Evolutionary conservation across 2,797 vertebrate species (phyloP), one percentile per base, ranked within the genome.

Genomic region (Crax fasciolata): DNA sequence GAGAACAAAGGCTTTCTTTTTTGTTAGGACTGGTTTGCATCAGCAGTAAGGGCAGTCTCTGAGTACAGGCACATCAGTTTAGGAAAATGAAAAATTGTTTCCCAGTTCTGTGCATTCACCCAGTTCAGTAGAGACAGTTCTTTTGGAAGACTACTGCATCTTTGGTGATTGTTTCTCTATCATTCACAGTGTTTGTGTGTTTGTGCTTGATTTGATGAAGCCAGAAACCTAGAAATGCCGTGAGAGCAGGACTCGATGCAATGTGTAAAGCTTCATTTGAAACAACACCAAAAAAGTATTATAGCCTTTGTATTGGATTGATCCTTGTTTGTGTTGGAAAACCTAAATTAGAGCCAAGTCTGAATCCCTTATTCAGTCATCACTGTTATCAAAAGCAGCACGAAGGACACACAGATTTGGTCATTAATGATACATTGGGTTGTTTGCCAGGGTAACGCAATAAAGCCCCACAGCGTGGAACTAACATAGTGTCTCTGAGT

Each of bases 381-480:
- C 23, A 1, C 59, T 73, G 19, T 32, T 81, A 55, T 61, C 68
- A 43, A 73, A 86, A 76, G 23, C 38, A 87, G n/a, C 18, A 8
- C 58, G 41, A 67, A 51, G 46, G 38, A 52, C 39, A 51, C 30
- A 20, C 21, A 52, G 55, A 68, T 79, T 68, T 88, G 71, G 19
- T 80, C 61, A 20, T 70, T 57, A 44, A n/a, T 13, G 52, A 68
- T 19, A 23, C 59, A 18, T 2, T 21, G 44, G 20, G 38, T 48
- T 81, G 27, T n/a, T 63, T 68, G 67, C 12, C 61, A 82, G 91
- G 58, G 66, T 54, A 85, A 74, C 30, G 46, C 67, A 91, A 55
- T 94, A 86, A 96, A 97, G 96, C 43, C 84, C 67, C 87, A 80
- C 2, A 1, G 62, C 46, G 66, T 78, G 91, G 97, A 94, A 92